These are phyloP conservation scores for Armadillidium nasatum DNA, from an alignment of 1,140 invertebrate genomes.

Conservation along the genomic window DNA sequence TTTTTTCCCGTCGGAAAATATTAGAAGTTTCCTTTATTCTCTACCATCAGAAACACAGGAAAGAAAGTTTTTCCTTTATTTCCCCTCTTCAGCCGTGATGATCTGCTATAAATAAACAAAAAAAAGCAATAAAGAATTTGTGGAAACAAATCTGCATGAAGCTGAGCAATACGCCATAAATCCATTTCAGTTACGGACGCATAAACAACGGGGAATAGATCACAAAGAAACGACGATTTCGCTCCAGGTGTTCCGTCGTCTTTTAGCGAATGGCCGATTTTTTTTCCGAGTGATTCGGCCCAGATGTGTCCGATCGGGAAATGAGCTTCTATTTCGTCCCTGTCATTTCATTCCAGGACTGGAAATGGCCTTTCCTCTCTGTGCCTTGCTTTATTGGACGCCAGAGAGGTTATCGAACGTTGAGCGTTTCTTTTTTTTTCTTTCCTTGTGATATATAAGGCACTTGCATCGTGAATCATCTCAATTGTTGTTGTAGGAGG, in stretches of 20 bases:
- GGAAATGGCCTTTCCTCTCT: not conserved
- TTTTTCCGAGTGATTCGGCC: not conserved
- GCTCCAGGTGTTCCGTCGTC: not conserved
- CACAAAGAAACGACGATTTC: not conserved
- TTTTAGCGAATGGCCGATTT: not conserved
- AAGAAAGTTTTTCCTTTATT: too few species aligned
- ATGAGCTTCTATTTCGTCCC: not conserved
- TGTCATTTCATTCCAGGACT: not conserved
- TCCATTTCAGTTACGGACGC: not conserved
- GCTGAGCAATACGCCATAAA: not conserved
- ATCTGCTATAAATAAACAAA: too few species aligned
- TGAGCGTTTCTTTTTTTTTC: too few species aligned
- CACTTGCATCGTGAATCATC: too few species aligned
- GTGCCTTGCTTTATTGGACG: not conserved
- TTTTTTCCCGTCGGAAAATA: too few species aligned
- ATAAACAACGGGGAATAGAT: slow-evolving; percentile 9
- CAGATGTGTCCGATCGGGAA: slow-evolving; percentile 1
- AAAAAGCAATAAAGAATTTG: too few species aligned
- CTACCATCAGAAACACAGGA: too few species aligned
- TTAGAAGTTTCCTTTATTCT: too few species aligned
- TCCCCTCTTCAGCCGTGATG: too few species aligned
- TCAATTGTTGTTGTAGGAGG: too few species aligned
- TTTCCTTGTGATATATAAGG: too few species aligned
- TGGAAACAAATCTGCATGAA: not conserved
- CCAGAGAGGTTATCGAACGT: not conserved